Base-by-base conservation (phyloP, 1,140 invertebrate species). In the Drosophila persimilis region DNA sequence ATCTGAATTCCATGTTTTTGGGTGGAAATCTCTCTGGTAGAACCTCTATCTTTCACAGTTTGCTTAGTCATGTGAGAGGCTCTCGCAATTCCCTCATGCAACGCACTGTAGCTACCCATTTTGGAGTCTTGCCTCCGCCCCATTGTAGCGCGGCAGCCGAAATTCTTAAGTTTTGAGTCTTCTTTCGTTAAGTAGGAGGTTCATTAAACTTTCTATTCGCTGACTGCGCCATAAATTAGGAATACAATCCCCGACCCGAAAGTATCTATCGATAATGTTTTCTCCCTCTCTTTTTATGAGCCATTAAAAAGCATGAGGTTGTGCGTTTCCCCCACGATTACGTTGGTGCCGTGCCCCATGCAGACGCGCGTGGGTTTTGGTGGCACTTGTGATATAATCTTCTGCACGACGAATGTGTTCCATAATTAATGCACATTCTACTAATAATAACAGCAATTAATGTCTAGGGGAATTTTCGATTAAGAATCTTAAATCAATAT, bases 371-470 rank as follows among this genome's bases (percentile, higher is more conserved):
- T 13, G 35, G 11, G 3, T 39, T 39, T 39, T 39, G 9, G 11
- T 4, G 52, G 41, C 75, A 80, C 71, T 80, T 77, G 41, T 77
- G 81, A 86, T 86, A 74, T 55, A 66, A 85, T 80, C 80, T 71
- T 69, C 53, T 39, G 6, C 35, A 11, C 35, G 35, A 13, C 13
- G 35, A 4, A 11, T 39, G 1, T 39, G 0, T 31, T 69, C 50
- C 65, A 85, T 85, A 77, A 85, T 85, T 85, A 77, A 85, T 85
- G 83, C 47, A 29, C 54, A 67, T 77, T 86, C 77, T 71, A 41
- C 73, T 59, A 77, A 81, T 86, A 85, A 85, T 85, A 77, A 86
- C 77, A 57, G 77, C 63, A 85, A 85, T 85, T 85, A 85, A 85
- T 80, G 77, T 56, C 44, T 39, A 51, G 72, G 51, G 39, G 43